Conservation (phyloP, 2,797 vertebrate genomes). For the Erethizon dorsatum region DNA sequence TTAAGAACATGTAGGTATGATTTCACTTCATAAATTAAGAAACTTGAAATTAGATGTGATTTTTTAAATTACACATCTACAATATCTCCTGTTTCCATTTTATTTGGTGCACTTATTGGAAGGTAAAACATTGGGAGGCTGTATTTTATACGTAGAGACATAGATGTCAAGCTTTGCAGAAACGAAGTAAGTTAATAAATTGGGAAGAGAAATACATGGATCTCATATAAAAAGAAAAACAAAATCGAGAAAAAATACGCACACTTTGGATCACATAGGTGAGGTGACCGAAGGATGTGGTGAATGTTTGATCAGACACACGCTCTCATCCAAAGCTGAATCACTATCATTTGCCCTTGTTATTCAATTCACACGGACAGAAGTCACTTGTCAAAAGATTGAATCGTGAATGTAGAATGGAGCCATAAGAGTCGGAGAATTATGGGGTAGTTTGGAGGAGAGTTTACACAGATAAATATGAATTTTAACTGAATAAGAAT, state of each 20-base stretch:
- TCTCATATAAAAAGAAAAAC: background rate
- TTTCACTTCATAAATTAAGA: slow-evolving; percentile 54
- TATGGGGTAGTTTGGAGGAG: background rate
- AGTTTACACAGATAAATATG: background rate
- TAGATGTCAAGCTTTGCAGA: background rate
- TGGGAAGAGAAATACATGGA: background rate
- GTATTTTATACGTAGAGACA: background rate
- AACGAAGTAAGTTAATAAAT: background rate
- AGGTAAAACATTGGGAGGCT: background rate
- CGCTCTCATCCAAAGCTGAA: background rate
- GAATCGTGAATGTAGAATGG: background rate
- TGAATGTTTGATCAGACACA: background rate
- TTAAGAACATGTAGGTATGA: background rate
- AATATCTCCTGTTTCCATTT: background rate
- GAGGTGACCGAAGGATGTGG: background rate
- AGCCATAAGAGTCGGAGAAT: background rate
- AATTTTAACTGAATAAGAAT: background rate
- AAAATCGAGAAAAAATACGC: background rate
- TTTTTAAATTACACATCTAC: background rate
- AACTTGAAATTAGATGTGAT: background rate
- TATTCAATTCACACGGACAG: background rate
- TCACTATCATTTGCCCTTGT: background rate
- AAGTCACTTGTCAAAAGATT: background rate
- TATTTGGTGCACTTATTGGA: background rate
- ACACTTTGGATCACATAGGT: background rate